These are phyloP conservation scores for Bradypodion ventrale DNA, from an alignment of 2,797 vertebrate genomes.

Conservation along the genomic window DNA sequence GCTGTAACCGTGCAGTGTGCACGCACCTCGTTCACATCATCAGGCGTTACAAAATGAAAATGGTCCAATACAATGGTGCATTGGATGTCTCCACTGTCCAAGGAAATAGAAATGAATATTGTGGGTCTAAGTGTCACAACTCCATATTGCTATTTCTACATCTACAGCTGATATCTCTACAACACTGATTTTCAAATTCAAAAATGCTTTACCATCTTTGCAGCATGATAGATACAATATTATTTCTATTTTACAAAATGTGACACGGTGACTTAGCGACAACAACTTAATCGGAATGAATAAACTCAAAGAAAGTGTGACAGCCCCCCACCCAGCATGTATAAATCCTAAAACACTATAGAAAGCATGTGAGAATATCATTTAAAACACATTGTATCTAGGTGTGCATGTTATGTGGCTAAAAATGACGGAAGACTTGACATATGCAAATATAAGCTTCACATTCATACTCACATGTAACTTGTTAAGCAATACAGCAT, in stretches of 20 bases:
- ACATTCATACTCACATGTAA: slow-evolving; percentile 83
- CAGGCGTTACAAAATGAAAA: too few relatives aligned
- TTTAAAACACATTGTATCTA: too few relatives aligned
- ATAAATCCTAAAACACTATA: not conserved
- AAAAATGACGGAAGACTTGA: not conserved
- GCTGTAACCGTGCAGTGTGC: too few relatives aligned
- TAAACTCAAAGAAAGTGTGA: not conserved
- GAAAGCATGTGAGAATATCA: not conserved
- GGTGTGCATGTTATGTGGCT: too few relatives aligned
- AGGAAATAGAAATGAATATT: not conserved
- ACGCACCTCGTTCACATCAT: too few relatives aligned
- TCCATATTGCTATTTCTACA: not conserved
- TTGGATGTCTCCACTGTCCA: not conserved
- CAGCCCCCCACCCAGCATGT: not conserved
- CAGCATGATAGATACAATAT: not conserved
- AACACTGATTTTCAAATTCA: not conserved
- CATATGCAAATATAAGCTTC: rapidly evolving
- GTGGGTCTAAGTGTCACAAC: not conserved
- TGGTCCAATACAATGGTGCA: not conserved
- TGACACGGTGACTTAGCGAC: not conserved
- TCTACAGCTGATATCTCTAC: too few relatives aligned
- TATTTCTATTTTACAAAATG: not conserved
- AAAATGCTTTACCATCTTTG: not conserved
- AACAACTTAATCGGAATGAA: not conserved
- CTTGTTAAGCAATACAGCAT: slow-evolving; percentile 92